Base-by-base conservation (phyloP, 1,140 invertebrate species). In the Cotesia chilonis region DNA sequence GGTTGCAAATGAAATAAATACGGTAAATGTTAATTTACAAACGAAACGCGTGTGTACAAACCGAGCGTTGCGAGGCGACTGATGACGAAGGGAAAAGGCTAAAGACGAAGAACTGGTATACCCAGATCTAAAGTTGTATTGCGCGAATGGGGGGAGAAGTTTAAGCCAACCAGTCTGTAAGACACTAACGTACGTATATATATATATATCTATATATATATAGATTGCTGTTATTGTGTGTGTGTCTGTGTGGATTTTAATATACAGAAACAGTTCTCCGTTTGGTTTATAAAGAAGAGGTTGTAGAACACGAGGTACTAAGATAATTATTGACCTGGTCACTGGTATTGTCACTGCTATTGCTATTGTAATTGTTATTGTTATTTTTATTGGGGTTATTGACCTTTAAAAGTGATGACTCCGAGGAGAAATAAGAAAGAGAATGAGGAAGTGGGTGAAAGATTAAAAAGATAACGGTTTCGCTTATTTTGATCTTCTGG, bases 31-130 rank as follows among this genome's bases (percentile, higher is more conserved):
- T 47, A 3, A 9, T 5, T 47, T 47, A 9, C 0, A 10, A 10
- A 47, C 5, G 6, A 47, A 47, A 47, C 10, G 5, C 10, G 10
- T 47, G 41, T 47, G 41, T 74, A 69, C 73, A 63, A 74, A 61
- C 65, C 71, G 71, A 71, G 74, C 68, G 74, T 57, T 76, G 69
- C 77, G 78, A 79, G 75, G 67, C 83, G 72, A 86, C 84, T 85
- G 81, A 80, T 71, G 76, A 14, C 57, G 35, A 51, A 36, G 66
- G 65, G 10, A 65, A 65, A 64, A 59, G 64, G 47, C 54, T 63
- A 35, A 36, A 59, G 65, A 59, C 57, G 38, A n/a, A 60, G 51
- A 72, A 67, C 52, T 41, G 70, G 70, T 38, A 47, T 47, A 47
- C 41, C 41, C 41, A 47, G 41, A 47, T 47, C 41, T 47, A 47